A percentile compares a stretch with the other conserved stretches of the same genome.
Evolutionary conservation across 2,888 invertebrate genomes (phyloP).

Genomic region (Caenorhabditis sp.): DNA sequence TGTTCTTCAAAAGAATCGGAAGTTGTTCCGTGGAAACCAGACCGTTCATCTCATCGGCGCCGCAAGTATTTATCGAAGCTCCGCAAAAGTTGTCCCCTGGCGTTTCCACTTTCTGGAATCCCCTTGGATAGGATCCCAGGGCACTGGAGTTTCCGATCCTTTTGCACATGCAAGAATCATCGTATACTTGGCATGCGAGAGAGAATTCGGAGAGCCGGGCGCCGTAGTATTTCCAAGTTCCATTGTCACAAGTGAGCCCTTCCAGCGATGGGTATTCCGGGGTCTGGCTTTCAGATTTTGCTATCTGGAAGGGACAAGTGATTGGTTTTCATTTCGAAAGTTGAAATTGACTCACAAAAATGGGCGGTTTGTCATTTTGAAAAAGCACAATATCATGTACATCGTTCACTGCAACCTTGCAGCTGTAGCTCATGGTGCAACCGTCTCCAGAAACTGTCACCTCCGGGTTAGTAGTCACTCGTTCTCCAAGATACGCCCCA

Average conservation of each 20-base stretch:
- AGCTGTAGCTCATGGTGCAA: not conserved
- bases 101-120: too few relatives aligned
- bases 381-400: not conserved
- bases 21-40: too few relatives aligned
- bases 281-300: too few relatives aligned
- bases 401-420: not conserved
- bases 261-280: not conserved
- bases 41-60: too few relatives aligned
- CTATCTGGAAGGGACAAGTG: too few relatives aligned
- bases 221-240: not conserved
- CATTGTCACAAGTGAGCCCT: not conserved
- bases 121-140: not conserved
- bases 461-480: not conserved
- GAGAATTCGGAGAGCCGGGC: not conserved
- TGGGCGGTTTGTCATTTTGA: not conserved
- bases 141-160: not conserved
- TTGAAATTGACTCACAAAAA: not conserved
- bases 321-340: not conserved
- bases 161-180: not conserved
- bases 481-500: not conserved
- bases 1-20: too few relatives aligned
- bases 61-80: too few relatives aligned
- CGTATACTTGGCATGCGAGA: not conserved
- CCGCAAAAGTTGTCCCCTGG: too few relatives aligned
- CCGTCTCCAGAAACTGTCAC: not conserved